Evolutionary conservation across 2,888 invertebrate species (phyloP).

Genomic region (Lithophane ornitopus): DNA sequence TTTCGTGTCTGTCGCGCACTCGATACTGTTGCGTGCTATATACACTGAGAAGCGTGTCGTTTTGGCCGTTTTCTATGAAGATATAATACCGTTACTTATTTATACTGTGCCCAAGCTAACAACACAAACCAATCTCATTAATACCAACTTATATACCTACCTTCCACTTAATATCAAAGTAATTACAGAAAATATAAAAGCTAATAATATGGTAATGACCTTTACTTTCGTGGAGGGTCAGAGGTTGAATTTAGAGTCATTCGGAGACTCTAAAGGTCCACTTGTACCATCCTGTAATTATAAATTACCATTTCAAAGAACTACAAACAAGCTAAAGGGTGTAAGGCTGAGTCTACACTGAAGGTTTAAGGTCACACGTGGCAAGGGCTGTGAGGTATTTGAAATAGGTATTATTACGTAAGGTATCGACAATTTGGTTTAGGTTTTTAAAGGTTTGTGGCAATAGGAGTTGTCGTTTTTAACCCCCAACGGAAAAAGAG

Average conservation of each 20-base stretch:
- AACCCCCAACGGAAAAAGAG: too few species aligned
- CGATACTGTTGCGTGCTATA: too few species aligned
- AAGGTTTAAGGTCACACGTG: conserved; percentile 28
- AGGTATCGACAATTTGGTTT: background rate
- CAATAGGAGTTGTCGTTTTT: background rate
- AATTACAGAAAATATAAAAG: conserved; percentile 31
- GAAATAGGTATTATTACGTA: background rate
- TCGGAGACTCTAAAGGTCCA: conserved; percentile 40
- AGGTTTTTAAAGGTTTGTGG: background rate
- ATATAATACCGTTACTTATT: too few species aligned
- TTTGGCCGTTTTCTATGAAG: too few species aligned
- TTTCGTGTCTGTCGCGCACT: too few species aligned
- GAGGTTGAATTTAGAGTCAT: conserved; percentile 42
- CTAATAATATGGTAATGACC: conserved; percentile 48
- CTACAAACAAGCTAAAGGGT: conserved; percentile 54
- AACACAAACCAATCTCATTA: background rate
- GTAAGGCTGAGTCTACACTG: conserved; percentile 44
- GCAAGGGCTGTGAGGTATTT: conserved; percentile 24
- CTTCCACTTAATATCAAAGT: conserved; percentile 24
- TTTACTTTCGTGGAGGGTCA: conserved; percentile 26
- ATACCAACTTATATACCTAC: background rate
- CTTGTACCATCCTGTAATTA: conserved; percentile 59
- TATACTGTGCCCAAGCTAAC: background rate
- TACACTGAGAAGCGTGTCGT: too few species aligned
- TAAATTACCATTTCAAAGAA: conserved; percentile 73